These are phyloP conservation scores for rabbit (Oryctolagus cuniculus) DNA, from an alignment of 2,113 vertebrate genomes.

Conservation along the genomic window mOryCun1.1 NC_091439.1:41324001-41324500, in stretches of 20 bases:
- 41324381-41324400: not conserved
- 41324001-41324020: too few relatives aligned
- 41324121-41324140: not conserved
- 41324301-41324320: slow-evolving; percentile 9
- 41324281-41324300: not conserved
- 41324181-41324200: not conserved
- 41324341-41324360: slow-evolving; percentile 7
- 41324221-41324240: not conserved
- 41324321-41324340: slow-evolving; percentile 52
- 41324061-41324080: not conserved
- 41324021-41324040: not conserved
- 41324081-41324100: too few relatives aligned
- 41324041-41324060: not conserved
- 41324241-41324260: not conserved
- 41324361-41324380: not conserved
- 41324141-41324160: not conserved
- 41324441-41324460: not conserved
- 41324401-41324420: not conserved
- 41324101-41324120: not conserved
- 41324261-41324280: not conserved
- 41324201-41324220: not conserved
- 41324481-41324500: not conserved
- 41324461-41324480: not conserved
- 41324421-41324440: not conserved
- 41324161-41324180: not conserved